Base-by-base conservation (phyloP, 2,888 invertebrate species). In the Tinea pellionella region DNA sequence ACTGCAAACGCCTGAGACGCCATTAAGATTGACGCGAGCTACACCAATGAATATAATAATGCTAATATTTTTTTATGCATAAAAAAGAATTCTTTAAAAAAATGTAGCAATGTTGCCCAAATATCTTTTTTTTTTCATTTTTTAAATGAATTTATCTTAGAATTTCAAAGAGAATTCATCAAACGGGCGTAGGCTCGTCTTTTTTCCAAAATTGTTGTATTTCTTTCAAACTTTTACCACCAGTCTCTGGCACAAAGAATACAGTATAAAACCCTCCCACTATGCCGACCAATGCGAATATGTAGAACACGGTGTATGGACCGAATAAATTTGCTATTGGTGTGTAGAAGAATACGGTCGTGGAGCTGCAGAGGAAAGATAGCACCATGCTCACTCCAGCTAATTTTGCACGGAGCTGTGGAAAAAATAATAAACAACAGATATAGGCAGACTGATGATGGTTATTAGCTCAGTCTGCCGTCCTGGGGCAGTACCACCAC, bases 191-290 rank as follows among this genome's bases (percentile, higher is more conserved):
- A 32, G 57, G 57, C 15, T 57, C 57, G 32, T 57, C 57, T 13
- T 57, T 57, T 32, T n/a, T 57, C 80, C 80, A 80, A 63, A 70
- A 73, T 53, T 64, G 67, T 24, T 74, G 72, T 58, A 88, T 88
- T 15, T 78, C 69, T 19, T 78, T 71, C 43, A 88, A 68, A 30
- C 72, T 76, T 65, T 81, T 83, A 1, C 85, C 87, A 61, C 79
- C 88, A 0, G 88, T 89, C 68, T 89, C 88, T 0, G 88, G 88
- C 1, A 89, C 81, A 65, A 73, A 79, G 0, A 83, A 63, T 0
- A 81, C 61, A 0, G 83, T 80, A 64, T 86, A 86, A 0, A 86
- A 3, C 0, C 76, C 74, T 0, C 86, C 80, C 7, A 74, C 67
- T 0, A 81, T 53, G 0, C 81, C 79, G 0, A 82, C 77, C 0